These are phyloP conservation scores for Drosophila subobscura DNA, from an alignment of 1,140 invertebrate species.

Conservation along the genomic window DNA sequence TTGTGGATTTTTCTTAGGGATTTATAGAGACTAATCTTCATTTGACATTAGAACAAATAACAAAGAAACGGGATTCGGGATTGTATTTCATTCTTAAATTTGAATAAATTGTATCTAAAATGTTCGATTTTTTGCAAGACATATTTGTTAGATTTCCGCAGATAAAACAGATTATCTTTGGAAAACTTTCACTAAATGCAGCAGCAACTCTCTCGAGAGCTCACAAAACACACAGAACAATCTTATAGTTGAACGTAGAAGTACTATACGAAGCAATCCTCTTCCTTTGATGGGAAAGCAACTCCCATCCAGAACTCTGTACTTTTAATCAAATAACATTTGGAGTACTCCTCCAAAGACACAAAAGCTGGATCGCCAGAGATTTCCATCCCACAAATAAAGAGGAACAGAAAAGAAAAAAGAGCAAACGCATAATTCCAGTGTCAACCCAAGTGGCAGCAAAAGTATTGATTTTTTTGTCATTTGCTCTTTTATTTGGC, in stretches of 20 bases:
- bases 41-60: not conserved
- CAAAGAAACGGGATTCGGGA: not conserved
- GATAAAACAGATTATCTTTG: conserved; percentile 26
- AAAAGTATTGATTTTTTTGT: conserved; percentile 54
- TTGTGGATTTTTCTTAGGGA: not conserved
- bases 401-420: conserved; percentile 12
- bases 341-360: not conserved
- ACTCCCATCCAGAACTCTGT: conserved; percentile 4
- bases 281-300: not conserved
- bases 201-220: too few species aligned
- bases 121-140: not conserved
- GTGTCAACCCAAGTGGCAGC: conserved; percentile 46
- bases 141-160: not conserved
- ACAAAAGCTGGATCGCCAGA: not conserved
- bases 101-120: not conserved
- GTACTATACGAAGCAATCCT: not conserved
- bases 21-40: too few species aligned
- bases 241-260: not conserved
- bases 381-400: conserved; percentile 3
- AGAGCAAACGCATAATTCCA: conserved; percentile 48
- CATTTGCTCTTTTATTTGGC: conserved; percentile 4
- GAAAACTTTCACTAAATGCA: not conserved
- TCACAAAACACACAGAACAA: too few species aligned
- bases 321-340: conserved; percentile 28
- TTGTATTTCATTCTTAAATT: too few species aligned